Conservation (phyloP, 2,113 vertebrate genomes). For the Cyprinodon tularosa region DNA sequence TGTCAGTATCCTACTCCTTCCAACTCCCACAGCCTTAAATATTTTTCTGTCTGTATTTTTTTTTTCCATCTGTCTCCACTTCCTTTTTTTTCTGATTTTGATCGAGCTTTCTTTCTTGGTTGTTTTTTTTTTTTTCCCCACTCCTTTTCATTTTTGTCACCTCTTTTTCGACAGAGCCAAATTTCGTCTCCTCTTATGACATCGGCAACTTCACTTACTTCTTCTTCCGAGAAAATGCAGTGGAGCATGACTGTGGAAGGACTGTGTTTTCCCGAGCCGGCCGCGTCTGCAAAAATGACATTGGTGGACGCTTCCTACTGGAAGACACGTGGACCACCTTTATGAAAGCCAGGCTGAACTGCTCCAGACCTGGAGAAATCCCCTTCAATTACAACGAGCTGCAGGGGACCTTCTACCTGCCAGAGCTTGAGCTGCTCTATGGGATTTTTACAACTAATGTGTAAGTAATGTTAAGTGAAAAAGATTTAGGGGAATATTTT, state of each 20-base stretch:
- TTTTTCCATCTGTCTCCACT: constrained; percentile 30
- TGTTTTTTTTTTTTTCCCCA: constrained; percentile 2
- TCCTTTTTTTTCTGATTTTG: constrained; percentile 11
- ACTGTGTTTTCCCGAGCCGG: constrained; percentile 93
- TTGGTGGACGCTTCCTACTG: constrained; percentile 93
- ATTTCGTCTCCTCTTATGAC: constrained; percentile 97
- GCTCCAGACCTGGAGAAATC: constrained; percentile 94
- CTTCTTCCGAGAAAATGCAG: constrained; percentile 96
- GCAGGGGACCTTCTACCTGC: constrained; percentile 94
- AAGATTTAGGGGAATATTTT: background rate
- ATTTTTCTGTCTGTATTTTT: constrained; percentile 38
- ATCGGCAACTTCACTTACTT: constrained; percentile 97
- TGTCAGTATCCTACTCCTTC: constrained; percentile 37
- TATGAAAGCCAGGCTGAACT: constrained; percentile 97
- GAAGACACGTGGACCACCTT: constrained; percentile 99
- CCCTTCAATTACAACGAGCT: constrained; percentile 96
- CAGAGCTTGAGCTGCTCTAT: constrained; percentile 94
- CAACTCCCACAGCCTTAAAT: constrained; percentile 52
- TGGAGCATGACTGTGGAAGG: constrained; percentile 95
- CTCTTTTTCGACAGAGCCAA: constrained; percentile 84
- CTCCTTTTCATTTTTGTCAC: constrained; percentile 5
- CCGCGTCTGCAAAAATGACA: constrained; percentile 95
- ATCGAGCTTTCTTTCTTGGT: constrained; percentile 10
- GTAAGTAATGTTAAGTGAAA: constrained; percentile 78
- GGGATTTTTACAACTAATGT: constrained; percentile 98